Evolutionary conservation across 2,888 invertebrate species (phyloP).

Genomic region (Drymonia ruficornis): DNA sequence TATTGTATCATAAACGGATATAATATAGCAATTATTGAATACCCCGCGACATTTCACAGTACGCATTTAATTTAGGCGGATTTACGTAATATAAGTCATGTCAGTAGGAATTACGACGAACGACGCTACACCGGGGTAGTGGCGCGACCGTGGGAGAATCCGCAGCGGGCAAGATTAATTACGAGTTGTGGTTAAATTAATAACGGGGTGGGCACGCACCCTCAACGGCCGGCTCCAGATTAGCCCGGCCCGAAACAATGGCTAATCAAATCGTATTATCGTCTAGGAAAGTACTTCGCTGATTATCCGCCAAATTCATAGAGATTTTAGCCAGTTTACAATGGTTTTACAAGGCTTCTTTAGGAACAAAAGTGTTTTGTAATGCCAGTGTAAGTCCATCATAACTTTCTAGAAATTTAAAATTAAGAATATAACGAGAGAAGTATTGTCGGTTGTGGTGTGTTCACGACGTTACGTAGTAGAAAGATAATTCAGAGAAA

Average conservation of each 20-base stretch:
- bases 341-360: too few relatives aligned
- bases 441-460: too few relatives aligned
- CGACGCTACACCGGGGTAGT: slow-evolving; percentile 41
- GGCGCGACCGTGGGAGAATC: slow-evolving; percentile 64
- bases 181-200: slow-evolving; percentile 77
- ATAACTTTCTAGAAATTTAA: too few relatives aligned
- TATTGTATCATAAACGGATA: background rate
- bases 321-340: too few relatives aligned
- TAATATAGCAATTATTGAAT: slow-evolving; percentile 12
- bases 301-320: too few relatives aligned
- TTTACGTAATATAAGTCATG: slow-evolving; percentile 43
- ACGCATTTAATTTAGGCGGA: slow-evolving; percentile 36
- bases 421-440: slow-evolving; percentile 29
- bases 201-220: slow-evolving; percentile 69
- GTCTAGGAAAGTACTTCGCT: slow-evolving; percentile 43
- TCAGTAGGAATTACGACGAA: slow-evolving; percentile 42
- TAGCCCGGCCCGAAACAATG: slow-evolving; percentile 47
- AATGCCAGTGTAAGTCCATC: too few relatives aligned
- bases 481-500: too few relatives aligned
- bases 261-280: slow-evolving; percentile 59
- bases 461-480: too few relatives aligned
- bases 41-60: slow-evolving; percentile 21
- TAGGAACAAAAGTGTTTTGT: too few relatives aligned
- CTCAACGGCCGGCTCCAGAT: slow-evolving; percentile 45
- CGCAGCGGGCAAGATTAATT: slow-evolving; percentile 79